Percentiles rank a stretch among this genome's conserved stretches.
Evolutionary conservation across 64 coral and sea anemone genomes (phyloP).

Genomic region (Catalaphyllia jardinei): DNA sequence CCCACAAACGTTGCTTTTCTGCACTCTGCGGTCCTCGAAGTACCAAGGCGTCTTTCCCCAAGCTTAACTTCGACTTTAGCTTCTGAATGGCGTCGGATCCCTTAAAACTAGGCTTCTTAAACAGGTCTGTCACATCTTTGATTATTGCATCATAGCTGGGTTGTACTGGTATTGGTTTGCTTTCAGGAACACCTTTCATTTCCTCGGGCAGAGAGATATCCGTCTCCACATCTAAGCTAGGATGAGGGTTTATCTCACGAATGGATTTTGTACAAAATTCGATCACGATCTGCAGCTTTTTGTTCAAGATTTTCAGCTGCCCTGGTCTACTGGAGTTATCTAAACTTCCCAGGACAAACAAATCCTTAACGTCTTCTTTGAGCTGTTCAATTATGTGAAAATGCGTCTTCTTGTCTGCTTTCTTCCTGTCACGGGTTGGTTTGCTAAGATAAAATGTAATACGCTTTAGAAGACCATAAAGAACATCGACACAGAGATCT

Average conservation of each 20-base stretch:
- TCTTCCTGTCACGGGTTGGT: background rate
- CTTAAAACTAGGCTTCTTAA: background rate
- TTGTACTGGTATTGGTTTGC: background rate
- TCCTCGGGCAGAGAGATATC: background rate
- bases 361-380: background rate
- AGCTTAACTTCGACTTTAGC: background rate
- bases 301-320: background rate
- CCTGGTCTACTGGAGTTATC: background rate
- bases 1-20: background rate
- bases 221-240: background rate
- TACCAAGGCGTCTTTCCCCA: background rate
- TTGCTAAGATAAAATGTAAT: background rate
- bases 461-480: background rate
- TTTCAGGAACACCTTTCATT: background rate
- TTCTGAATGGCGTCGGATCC: background rate
- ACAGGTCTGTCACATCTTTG: background rate
- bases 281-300: background rate
- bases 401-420: background rate
- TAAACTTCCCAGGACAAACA: background rate
- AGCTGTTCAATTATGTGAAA: background rate
- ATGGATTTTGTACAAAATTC: background rate
- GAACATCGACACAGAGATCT: background rate
- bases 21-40: background rate
- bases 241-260: conserved; percentile 27
- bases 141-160: background rate